Base-by-base conservation (phyloP, 2,113 vertebrate species). In the Pomatostomus ruficeps region DNA sequence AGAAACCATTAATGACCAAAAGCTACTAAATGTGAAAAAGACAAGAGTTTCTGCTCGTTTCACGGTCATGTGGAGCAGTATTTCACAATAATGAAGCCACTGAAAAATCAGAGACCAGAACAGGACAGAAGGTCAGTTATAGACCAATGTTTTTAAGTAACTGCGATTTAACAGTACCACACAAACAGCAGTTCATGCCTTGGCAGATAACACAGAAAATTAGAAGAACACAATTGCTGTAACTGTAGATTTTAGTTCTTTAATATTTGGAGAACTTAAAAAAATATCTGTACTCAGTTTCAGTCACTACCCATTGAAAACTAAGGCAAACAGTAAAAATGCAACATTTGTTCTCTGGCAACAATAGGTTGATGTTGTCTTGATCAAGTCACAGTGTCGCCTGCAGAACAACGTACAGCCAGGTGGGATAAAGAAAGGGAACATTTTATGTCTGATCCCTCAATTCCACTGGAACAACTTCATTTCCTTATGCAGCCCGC, bases 221-320 rank as follows among this genome's bases (percentile, higher is more conserved):
- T 0, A 36, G 43, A 58, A 45, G 6, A 85, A 22, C 16, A 25
- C 9, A 36, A 49, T 8, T 87, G 28, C 23, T 87, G 1, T 35
- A 89, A 62, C 18, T 54, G 19, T 18, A 40, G 3, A 3, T 9
- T 66, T 74, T 33, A 65, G 71, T 14, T 67, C 35, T 55, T 71
- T 15, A 77, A 73, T 72, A 83, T 48, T 18, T 63, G 16, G 87
- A 84, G 24, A 33, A 49, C 58, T 25, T 45, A 14, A 65, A 54
- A 14, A 65, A 54, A 35, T 28, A 54, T 13, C 36, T 63, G 24
- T 11, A 81, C 9, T 29, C 0, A 0, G 24, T 33, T 35, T 78
- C 67, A 63, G 40, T 24, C 40, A 65, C 16, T n/a, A 73, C 13
- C 63, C 22, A 36, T 8, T 35, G 70, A 88, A 91, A 38, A 46